Base-by-base conservation (phyloP, 23 tunicate species). In the Corella eumyota region DNA sequence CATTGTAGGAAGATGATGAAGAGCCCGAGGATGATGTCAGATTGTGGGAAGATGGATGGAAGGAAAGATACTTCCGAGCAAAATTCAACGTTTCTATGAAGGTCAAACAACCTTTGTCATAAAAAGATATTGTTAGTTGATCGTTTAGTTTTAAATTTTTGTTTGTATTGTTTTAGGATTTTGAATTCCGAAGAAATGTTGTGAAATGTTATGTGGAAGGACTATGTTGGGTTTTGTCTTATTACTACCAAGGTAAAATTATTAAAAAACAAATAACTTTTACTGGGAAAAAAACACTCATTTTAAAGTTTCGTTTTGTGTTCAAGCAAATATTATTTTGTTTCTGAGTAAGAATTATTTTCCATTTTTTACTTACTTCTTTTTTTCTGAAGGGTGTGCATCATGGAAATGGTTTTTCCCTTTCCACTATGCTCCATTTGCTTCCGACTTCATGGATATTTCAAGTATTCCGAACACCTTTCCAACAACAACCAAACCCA, bases 31-130 rank as follows among this genome's bases (percentile, higher is more conserved):
- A 93, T 58, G 95, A 85, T 26, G 99, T 93, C 31, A 72, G 95
- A 20, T 58, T 93, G 40, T 93, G 86, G 86, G 99, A 93, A 61
- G 95, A 93, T 35, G 99, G 99, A n/a, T 93, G 99, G 99, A 93
- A 93, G 65, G 99, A 93, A 44, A 62, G 99, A 58, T 93, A 93
- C 52, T 93, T 78, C 53, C 33, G 79, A 32, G 23, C 95, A 6
- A 93, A 93, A 64, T 93, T 93, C 55, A 54, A 85, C 34, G 99
- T 93, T 23, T 78, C 99, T 28, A 50, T 87, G 72, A 60, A 71
- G 58, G 95, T 75, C 56, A 1, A 11, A 11, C 13, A n/a, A n/a
- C n/a, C n/a, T n/a, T n/a, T n/a, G n/a, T n/a, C n/a, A n/a, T n/a
- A n/a, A n/a, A n/a, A n/a, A n/a, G n/a, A n/a, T n/a, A n/a, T n/a